Base-by-base conservation (phyloP, 2,797 vertebrate species). In the Rhinatrema bivittatum region DNA sequence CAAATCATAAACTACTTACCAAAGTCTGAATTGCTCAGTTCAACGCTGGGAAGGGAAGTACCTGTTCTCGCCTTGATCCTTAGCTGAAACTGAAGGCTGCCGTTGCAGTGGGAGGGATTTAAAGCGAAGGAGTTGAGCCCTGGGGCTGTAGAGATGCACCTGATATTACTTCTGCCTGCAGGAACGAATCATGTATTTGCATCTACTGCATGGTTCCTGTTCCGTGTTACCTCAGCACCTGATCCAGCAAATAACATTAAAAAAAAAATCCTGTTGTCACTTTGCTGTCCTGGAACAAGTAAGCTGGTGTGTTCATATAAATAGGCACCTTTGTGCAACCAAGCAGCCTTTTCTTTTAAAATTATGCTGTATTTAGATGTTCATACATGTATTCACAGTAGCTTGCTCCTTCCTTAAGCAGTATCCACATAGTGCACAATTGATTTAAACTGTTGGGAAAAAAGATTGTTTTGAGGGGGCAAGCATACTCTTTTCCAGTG, bases 91-190 rank as follows among this genome's bases (percentile, higher is more conserved):
- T 89, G 73, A 89, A 76, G 79, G 81, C 74, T 84, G 86, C 82
- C 78, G 75, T 76, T 76, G 74, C 53, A 57, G 81, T 82, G 88
- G 95, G 95, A 79, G 93, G 88, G 80, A 89, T 90, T 82, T 91
- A 78, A 81, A 81, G 84, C 79, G 69, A 79, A 91, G 86, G 90
- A 92, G 88, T 85, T 84, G 81, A 79, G 88, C 91, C 95, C 91
- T 91, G 74, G 27, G 93, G 95, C 88, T 87, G 81, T 90, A 87
- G 76, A 81, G 89, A 93, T 95, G 88, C 82, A 87, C 85, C 84
- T 93, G 86, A 90, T 91, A 93, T 91, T 91, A 90, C 79, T 87
- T 84, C 83, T 70, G 93, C 93, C 95, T 79, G 78, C 53, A 95
- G 93, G 91, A 74, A 94, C 85, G 50, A 83, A 93, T 92, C 92